Percentiles rank a stretch among this genome's conserved stretches.
phyloP scores from a whole-genome alignment of 53 echinoderm and acorn worm species.

The Glandiceps talaboti region DNA sequence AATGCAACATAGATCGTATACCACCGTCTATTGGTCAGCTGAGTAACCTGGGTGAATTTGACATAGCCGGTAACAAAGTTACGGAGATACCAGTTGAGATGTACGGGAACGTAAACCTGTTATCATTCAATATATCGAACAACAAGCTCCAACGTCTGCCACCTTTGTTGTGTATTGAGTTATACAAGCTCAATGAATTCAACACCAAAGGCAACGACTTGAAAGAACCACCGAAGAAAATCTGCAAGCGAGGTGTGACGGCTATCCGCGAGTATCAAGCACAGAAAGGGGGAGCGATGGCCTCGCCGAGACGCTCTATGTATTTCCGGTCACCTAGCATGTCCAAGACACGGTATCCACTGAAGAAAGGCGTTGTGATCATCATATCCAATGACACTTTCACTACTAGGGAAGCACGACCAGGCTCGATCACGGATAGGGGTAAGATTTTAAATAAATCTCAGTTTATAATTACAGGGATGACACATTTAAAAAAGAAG shows the following conservation, averaged over 20 bases:
- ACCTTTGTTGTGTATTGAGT: background rate
- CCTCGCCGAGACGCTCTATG: background rate
- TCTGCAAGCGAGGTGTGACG: background rate
- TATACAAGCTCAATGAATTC: background rate
- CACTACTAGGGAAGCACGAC: background rate
- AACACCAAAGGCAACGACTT: background rate
- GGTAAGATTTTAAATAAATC: too few species aligned
- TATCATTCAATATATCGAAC: background rate
- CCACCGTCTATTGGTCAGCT: background rate
- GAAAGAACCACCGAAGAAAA: background rate
- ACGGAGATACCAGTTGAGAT: background rate
- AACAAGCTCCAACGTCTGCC: background rate
- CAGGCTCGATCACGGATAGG: background rate
- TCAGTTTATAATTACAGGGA: too few species aligned
- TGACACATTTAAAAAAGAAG: too few species aligned
- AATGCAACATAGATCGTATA: background rate
- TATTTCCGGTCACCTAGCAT: background rate
- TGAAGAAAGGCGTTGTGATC: background rate
- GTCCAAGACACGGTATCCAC: background rate
- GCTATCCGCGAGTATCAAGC: background rate
- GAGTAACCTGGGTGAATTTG: background rate
- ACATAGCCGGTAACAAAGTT: background rate
- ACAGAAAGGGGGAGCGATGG: background rate
- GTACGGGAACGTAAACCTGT: background rate
- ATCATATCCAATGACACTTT: background rate